Percentiles rank a stretch among this genome's conserved stretches.
Evolutionary conservation across 1,140 invertebrate species (phyloP).

Genomic region (Drosophila sulfurigaster): DNA sequence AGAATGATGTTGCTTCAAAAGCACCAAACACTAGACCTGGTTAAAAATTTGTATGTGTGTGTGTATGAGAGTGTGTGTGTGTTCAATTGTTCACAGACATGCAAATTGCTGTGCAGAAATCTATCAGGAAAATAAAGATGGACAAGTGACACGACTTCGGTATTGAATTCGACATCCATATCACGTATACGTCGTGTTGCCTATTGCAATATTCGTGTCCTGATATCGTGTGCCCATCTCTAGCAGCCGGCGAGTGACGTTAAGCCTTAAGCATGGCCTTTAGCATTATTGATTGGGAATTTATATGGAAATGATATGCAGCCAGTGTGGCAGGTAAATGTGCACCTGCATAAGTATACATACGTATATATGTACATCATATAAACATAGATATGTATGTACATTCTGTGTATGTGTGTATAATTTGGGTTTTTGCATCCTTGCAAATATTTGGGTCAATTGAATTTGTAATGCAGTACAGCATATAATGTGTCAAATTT

Average conservation of each 20-base stretch:
- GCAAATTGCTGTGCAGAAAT: not conserved
- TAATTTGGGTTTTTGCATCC: constrained; percentile 35
- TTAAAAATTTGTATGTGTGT: not conserved
- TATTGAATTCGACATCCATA: not conserved
- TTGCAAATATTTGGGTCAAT: constrained; percentile 57
- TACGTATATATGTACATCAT: not conserved
- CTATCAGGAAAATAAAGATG: not conserved
- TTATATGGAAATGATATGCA: constrained; percentile 55
- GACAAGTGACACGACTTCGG: not conserved
- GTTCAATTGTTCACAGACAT: not conserved
- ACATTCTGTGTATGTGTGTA: not conserved
- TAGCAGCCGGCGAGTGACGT: constrained; percentile 1
- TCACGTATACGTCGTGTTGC: not conserved
- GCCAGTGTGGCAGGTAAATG: constrained; percentile 11
- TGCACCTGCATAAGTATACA: not conserved
- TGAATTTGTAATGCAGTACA: constrained; percentile 62
- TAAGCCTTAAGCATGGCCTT: constrained; percentile 46
- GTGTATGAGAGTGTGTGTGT: not conserved
- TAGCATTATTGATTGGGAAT: constrained; percentile 49
- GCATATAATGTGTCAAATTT: constrained; percentile 64
- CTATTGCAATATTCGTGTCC: not conserved
- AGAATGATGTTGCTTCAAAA: not conserved
- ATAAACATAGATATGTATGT: not conserved
- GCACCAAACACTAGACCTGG: not conserved
- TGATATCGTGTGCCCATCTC: constrained; percentile 4